phyloP scores from a whole-genome alignment of 2,888 invertebrate species.

The Tribolium freemani region DNA sequence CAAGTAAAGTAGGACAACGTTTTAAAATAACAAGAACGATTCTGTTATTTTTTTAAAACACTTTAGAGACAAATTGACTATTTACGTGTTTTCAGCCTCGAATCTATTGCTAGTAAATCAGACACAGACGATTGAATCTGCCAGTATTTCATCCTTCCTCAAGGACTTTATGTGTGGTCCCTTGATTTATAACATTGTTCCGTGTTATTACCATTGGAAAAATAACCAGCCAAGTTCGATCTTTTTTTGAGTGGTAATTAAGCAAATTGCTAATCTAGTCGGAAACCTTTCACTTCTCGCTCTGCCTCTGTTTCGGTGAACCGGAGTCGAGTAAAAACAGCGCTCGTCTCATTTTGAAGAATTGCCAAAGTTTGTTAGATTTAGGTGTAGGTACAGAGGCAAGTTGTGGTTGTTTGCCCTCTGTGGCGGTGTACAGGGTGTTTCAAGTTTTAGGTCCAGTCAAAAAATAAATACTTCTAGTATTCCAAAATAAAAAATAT shows the following conservation, averaged over 20 bases:
- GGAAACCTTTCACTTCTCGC: slow-evolving; percentile 7
- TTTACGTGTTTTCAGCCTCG: background rate
- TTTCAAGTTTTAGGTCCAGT: too few relatives aligned
- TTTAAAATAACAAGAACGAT: too few relatives aligned
- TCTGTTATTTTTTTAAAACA: background rate
- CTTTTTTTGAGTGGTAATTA: background rate
- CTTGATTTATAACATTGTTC: background rate
- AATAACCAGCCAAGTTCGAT: background rate
- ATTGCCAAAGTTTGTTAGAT: slow-evolving; percentile 15
- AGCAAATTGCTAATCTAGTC: background rate
- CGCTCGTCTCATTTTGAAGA: slow-evolving; percentile 2
- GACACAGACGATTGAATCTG: background rate
- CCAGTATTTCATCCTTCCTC: background rate
- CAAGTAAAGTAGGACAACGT: too few relatives aligned
- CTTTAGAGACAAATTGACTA: background rate
- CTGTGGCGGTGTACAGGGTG: slow-evolving; percentile 31
- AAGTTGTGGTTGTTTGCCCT: slow-evolving; percentile 41
- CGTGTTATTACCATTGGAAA: background rate
- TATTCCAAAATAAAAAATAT: too few relatives aligned
- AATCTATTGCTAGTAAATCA: background rate
- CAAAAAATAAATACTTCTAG: too few relatives aligned
- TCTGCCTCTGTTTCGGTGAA: background rate
- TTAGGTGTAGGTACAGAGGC: slow-evolving; percentile 8
- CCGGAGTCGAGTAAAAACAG: background rate
- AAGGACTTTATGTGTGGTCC: background rate